These are phyloP conservation scores for Coryphaenoides rupestris DNA, from an alignment of 2,113 vertebrate genomes.

Conservation along the genomic window DNA sequence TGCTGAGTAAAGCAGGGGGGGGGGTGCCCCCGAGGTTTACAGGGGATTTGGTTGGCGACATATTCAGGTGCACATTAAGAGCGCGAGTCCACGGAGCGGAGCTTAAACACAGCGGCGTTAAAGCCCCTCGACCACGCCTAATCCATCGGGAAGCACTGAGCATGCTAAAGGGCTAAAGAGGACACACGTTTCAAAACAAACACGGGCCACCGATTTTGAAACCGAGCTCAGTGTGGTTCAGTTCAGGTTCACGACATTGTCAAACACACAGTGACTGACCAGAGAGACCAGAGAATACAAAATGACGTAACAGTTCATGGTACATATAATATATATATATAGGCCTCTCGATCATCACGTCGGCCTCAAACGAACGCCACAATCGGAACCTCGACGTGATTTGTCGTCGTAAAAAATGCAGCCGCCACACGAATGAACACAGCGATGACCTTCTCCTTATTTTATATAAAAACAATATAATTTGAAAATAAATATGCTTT, in stretches of 20 bases:
- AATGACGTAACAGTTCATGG: neutral
- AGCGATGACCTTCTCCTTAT: constrained; percentile 65
- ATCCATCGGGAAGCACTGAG: constrained; percentile 52
- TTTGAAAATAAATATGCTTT: constrained; percentile 82
- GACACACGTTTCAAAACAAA: constrained; percentile 66
- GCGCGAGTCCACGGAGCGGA: constrained; percentile 40
- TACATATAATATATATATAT: neutral
- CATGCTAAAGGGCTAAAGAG: constrained; percentile 47
- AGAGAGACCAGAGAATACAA: neutral
- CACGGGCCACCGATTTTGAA: constrained; percentile 54
- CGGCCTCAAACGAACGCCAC: neutral
- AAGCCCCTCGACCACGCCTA: constrained; percentile 35
- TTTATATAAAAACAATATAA: constrained; percentile 79
- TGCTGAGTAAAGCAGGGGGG: constrained; percentile 23
- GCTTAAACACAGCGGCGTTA: constrained; percentile 46
- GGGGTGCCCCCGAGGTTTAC: constrained; percentile 49
- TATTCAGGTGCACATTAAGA: constrained; percentile 67
- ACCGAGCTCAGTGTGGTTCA: constrained; percentile 58
- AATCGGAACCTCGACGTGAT: neutral
- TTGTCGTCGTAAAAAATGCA: constrained; percentile 51
- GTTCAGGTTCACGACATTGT: constrained; percentile 32
- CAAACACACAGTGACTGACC: neutral
- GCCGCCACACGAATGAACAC: constrained; percentile 63
- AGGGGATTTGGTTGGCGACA: constrained; percentile 58
- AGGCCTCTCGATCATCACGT: neutral